Conservation (phyloP, 1,140 invertebrate species). For the Harlomillsia oculata region DNA sequence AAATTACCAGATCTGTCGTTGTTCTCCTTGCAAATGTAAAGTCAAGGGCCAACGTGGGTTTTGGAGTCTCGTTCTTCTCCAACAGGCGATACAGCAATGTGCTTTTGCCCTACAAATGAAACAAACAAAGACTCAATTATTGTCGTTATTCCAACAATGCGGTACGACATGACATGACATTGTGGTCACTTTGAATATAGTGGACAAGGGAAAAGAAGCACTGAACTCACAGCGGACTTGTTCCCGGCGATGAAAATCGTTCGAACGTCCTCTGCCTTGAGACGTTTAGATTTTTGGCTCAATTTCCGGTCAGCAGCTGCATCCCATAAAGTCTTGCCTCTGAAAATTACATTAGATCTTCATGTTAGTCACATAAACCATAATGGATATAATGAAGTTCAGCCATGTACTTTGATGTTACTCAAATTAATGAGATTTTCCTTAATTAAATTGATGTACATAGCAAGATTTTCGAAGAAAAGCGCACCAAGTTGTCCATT, state of each 20-base stretch:
- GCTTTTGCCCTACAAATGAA: conserved; percentile 62
- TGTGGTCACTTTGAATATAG: not conserved
- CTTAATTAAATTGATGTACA: no score
- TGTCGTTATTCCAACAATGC: not conserved
- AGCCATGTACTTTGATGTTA: not conserved
- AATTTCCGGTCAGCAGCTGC: conserved; percentile 11
- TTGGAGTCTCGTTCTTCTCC: conserved; percentile 64
- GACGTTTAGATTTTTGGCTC: not conserved
- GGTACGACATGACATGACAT: not conserved
- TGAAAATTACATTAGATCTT: not conserved
- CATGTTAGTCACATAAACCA: not conserved
- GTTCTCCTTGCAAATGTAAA: conserved; percentile 74
- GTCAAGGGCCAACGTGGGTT: conserved; percentile 71
- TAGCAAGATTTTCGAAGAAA: no score
- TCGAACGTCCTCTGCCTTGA: conserved; percentile 15
- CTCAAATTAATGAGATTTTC: not conserved
- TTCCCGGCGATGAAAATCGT: conserved; percentile 24
- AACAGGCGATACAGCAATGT: conserved; percentile 68
- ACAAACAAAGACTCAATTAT: not conserved
- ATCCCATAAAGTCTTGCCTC: conserved; percentile 18
- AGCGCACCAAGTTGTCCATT: no score
- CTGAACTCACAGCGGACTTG: conserved; percentile 16
- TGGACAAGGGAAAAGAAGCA: not conserved
- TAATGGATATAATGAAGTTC: not conserved
- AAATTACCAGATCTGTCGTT: conserved; percentile 58